Evolutionary conservation across 2,888 invertebrate genomes (phyloP), one percentile per base, ranked within the genome.

Genomic region (Emmelina monodactyla): DNA sequence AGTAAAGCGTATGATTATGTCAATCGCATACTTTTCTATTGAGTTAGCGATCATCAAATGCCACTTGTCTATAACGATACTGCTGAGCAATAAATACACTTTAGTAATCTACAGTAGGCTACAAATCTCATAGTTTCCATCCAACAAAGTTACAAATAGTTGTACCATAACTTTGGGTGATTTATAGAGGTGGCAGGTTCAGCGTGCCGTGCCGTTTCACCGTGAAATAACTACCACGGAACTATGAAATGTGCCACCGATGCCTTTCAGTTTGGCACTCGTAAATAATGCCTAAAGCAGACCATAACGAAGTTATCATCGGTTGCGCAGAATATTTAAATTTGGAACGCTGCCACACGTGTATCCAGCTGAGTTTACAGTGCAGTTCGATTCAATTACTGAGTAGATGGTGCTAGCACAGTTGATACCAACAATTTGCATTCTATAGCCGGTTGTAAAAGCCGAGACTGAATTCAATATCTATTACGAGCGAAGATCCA

Each of bases 261-360:
- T n/a, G n/a, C n/a, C n/a, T n/a, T n/a, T n/a, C n/a, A n/a, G n/a
- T n/a, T n/a, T n/a, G n/a, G n/a, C 22, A 22, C 7, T 22, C 6
- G 7, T 6, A 9, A 10, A 9, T 22, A 22, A 22, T 6, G 6
- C 10, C 10, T 22, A 11, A 14, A 30, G 10, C 14, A 12, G n/a
- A 12, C 10, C 30, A 12, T 30, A 30, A 25, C 25, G 25, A 25
- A 25, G 25, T 25, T 25, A 25, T 25, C 25, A 25, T 9, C 25
- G 3, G 3, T 4, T 25, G 25, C 25, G 11, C 9, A 11, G 25
- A 25, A 25, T 25, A 25, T 25, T 25, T 15, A 29, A 43, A 43
- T 46, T 58, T 67, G 67, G 68, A 68, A 54, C 35, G 22, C 32
- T 41, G 64, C 68, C 67, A 68, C 55, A 54, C 57, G 53, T 53